Base-by-base conservation (phyloP, 2,113 vertebrate genomes). In the Sorex fumeus region DNA sequence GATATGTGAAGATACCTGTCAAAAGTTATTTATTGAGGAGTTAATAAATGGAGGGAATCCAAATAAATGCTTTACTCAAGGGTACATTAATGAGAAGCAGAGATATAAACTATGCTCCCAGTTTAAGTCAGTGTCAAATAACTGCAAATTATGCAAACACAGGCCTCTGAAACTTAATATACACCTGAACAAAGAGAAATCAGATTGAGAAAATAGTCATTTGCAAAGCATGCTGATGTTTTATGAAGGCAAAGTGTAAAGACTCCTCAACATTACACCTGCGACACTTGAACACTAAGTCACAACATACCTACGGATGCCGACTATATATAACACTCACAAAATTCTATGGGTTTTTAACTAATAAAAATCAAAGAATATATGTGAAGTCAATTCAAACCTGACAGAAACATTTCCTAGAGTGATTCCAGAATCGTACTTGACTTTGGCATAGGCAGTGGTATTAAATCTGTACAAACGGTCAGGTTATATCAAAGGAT, bases 1-100 rank as follows among this genome's bases (percentile, higher is more conserved):
- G 85, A 71, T 16, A 79, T 82, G 25, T 75, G 28, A 86, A 40
- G 43, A 43, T 43, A 72, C 70, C 34, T 69, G 21, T 60, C 23
- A 60, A 60, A 60, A 60, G 23, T 94, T 83, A 32, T 91, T 94
- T 92, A 32, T 8, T 85, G 43, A 60, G 15, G 8, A 91, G 57
- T 79, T 89, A 93, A 92, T 34, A 40, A 40, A 40, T 40, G 40
- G 40, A 40, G 40, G 40, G 79, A 13, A 32, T 75, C 32, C n/a
- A 74, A 71, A 81, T 47, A 92, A 83, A 79, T 50, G 71, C 45
- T 84, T 87, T 87, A 3, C 66, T 47, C 36, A 60, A 71, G 30
- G 45, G 66, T 60, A 80, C 7, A 40, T 21, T 57, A 50, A 23
- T 75, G 34, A 83, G 36, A 69, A 81, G 27, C 36, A 87, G 67